Evolutionary conservation across 2,797 vertebrate species (phyloP), one percentile per base, ranked within the genome.

Genomic region (Caiman crocodilus): DNA sequence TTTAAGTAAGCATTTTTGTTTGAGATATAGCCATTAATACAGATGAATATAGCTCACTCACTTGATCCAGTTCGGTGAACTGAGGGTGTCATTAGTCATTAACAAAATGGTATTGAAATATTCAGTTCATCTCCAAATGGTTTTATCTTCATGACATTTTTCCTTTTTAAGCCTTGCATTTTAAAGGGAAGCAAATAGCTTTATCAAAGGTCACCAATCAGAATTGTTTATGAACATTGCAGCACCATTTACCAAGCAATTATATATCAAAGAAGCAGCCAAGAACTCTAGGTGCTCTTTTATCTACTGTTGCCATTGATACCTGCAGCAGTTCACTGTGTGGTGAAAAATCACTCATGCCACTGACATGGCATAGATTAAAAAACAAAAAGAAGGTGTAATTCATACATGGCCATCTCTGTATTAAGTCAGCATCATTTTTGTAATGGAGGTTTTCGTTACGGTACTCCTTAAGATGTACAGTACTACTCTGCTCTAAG

Each of bases 241-340:
- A 86, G 63, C n/a, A 50, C 42, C 26, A 56, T 81, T 73, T 73
- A 69, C 26, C 78, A 80, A 18, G 74, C 83, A 80, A 59, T 88
- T 82, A 81, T 6, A 60, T 55, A 86, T n/a, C 12, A 25, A 11
- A 79, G 60, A 92, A 60, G 71, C 32, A 69, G 11, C 14, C 79
- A 77, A 75, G 10, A 64, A 61, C 58, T 76, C 23, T 3, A 26
- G 64, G 1, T 15, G 42, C 75, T 86, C 15, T 79, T 94, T 81
- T 76, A 93, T 80, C 93, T 87, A 86, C 84, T 94, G 42, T 85
- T 83, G 89, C 84, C 71, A 78, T 26, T 25, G 26, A 91, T 96
- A 92, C 86, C 32, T 77, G 32, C 14, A 82, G 67, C 14, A 14
- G 16, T 82, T 59, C 76, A 69, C 18, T 10, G 78, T 7, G 28